Evolutionary conservation across 2,113 vertebrate genomes (phyloP), one percentile per base, ranked within the genome.

Genomic region (Protomyctophum bolini): DNA sequence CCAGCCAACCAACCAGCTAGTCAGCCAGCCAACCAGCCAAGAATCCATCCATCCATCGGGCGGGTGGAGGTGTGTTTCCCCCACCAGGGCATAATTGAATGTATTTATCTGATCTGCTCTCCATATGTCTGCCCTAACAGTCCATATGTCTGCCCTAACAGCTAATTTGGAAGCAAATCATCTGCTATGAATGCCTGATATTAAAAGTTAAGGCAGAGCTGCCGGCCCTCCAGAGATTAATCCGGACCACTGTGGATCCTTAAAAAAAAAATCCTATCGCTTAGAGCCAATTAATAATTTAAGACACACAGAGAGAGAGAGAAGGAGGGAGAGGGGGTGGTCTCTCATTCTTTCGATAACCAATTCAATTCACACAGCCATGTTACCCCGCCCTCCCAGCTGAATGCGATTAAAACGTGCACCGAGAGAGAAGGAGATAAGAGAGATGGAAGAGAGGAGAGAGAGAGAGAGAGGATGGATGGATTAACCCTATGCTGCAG

Each of bases 221-320:
- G 2, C 41, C 10, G 55, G 3, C 33, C 33, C 33, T 41, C 33
- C 33, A 49, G 68, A 68, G 61, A 72, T 57, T 33, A 63, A 41
- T 41, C 33, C 33, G 33, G 33, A 41, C 33, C 33, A 6, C 33
- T 41, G 33, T 3, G 33, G 33, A 41, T 41, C 33, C 33, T 41
- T 41, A 41, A 41, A 41, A 33, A 33, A 33, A 41, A 41, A 41
- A 70, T 59, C 47, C 80, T 72, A 62, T 56, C 83, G 76, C 73
- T 90, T 87, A 86, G 73, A 81, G 49, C 2, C 1, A 6, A 89
- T 89, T 83, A 88, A 86, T 88, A 86, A 89, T 89, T 76, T 15
- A 88, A 52, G 45, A 41, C 33, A 21, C 21, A 21, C 21, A 21
- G 21, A 46, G n/a, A 62, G 12, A 61, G 58, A 41, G 56, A 57